A percentile compares a stretch with the other conserved stretches of the same genome.
phyloP scores from a whole-genome alignment of 2,888 invertebrate genomes.

The Sminthurinus aureus region DNA sequence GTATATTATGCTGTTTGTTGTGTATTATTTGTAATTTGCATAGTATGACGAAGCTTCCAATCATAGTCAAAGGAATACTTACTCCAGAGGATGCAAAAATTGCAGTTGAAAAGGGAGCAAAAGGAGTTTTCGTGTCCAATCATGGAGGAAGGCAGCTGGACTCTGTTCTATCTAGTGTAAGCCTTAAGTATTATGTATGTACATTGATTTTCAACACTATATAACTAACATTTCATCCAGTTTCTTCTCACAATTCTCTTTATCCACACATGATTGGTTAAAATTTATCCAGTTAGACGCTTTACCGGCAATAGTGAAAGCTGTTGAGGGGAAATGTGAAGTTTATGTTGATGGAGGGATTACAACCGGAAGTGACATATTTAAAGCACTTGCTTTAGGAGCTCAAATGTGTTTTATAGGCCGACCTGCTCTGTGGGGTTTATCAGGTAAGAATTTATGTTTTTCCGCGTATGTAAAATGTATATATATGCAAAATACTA shows the following conservation, averaged over 20 bases:
- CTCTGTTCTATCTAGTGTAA: slow-evolving; percentile 81
- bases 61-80: slow-evolving; percentile 85
- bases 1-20: neutral
- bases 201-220: neutral
- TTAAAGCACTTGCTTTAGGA: slow-evolving; percentile 89
- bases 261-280: no score
- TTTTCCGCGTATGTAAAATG: no score
- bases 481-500: no score
- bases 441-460: neutral
- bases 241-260: neutral
- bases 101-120: slow-evolving; percentile 76
- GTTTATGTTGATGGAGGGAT: slow-evolving; percentile 90
- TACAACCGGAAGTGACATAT: slow-evolving; percentile 84
- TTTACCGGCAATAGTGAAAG: slow-evolving; percentile 78
- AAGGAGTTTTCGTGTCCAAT: slow-evolving; percentile 88
- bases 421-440: slow-evolving; percentile 15
- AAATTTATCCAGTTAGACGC: slow-evolving; percentile 74
- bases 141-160: slow-evolving; percentile 93
- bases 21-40: no score
- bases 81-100: slow-evolving; percentile 84
- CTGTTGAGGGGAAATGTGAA: slow-evolving; percentile 74
- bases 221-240: neutral
- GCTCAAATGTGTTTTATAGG: slow-evolving; percentile 88
- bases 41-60: slow-evolving; percentile 77
- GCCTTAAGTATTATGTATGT: slow-evolving; percentile 39